Percentiles rank a stretch among this genome's conserved stretches.
Conservation (phyloP, 1,140 invertebrate genomes). For the Scaptomyza hsui region DNA sequence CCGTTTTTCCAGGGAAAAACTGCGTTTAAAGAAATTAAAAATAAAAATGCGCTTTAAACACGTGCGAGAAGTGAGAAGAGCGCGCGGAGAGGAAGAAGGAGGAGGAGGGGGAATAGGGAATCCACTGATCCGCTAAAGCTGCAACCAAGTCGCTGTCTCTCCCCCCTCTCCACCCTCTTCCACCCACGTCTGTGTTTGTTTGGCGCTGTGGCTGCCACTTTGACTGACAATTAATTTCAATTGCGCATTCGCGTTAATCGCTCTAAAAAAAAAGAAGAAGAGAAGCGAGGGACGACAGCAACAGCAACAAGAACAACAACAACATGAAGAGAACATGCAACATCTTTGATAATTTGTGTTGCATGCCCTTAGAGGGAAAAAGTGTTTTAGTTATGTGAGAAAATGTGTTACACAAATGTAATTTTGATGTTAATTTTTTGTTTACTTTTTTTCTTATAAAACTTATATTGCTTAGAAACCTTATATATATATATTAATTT, state of each 20-base stretch:
- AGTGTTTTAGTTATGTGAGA: background rate
- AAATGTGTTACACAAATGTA: background rate
- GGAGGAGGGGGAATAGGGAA: background rate
- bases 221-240: constrained; percentile 83
- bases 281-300: constrained; percentile 17
- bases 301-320: constrained; percentile 14
- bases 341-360: background rate
- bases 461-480: background rate
- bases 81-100: background rate
- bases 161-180: background rate
- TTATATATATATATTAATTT: no score
- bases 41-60: constrained; percentile 74
- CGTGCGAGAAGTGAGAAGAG: constrained; percentile 44
- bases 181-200: background rate
- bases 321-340: constrained; percentile 4
- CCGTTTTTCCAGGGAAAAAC: constrained; percentile 40
- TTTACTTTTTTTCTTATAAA: background rate
- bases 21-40: constrained; percentile 58
- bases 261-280: constrained; percentile 48
- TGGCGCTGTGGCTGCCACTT: constrained; percentile 58
- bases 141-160: background rate
- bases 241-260: constrained; percentile 81
- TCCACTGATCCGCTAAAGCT: constrained; percentile 3
- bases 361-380: background rate
- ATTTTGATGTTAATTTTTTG: background rate